phyloP scores from a whole-genome alignment of 2,888 invertebrate genomes.

The Dendrolimus houi region DNA sequence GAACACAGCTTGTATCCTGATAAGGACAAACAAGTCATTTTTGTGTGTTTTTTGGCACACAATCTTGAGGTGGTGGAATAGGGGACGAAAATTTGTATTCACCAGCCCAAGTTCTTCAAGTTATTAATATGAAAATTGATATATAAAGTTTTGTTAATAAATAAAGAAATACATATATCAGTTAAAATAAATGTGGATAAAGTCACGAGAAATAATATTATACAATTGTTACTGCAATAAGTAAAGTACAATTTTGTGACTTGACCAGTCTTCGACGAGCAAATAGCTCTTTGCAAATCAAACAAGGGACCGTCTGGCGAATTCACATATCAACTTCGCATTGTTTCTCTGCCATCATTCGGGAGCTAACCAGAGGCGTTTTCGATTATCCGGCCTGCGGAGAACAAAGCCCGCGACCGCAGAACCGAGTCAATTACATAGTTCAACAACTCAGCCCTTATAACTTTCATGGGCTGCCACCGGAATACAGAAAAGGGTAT shows the following conservation, averaged over 20 bases:
- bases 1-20: too few relatives aligned
- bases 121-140: too few relatives aligned
- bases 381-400: constrained; percentile 70
- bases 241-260: constrained; percentile 64
- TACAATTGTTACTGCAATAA: constrained; percentile 55
- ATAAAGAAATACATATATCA: too few relatives aligned
- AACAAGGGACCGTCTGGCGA: constrained; percentile 67
- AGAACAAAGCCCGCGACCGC: constrained; percentile 73
- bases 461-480: constrained; percentile 72
- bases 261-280: constrained; percentile 58
- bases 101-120: too few relatives aligned
- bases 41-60: too few relatives aligned
- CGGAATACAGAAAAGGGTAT: constrained; percentile 75
- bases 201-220: constrained; percentile 42
- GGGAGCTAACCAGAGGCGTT: constrained; percentile 70
- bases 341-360: constrained; percentile 69
- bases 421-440: constrained; percentile 76
- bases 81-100: too few relatives aligned
- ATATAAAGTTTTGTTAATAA: too few relatives aligned
- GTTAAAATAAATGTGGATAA: too few relatives aligned
- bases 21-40: too few relatives aligned
- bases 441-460: constrained; percentile 76
- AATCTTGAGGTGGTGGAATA: too few relatives aligned
- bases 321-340: constrained; percentile 74
- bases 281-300: constrained; percentile 74